Evolutionary conservation across 2,113 vertebrate genomes (phyloP), one percentile per base, ranked within the genome.

Genomic region (Pterocles burchelli): DNA sequence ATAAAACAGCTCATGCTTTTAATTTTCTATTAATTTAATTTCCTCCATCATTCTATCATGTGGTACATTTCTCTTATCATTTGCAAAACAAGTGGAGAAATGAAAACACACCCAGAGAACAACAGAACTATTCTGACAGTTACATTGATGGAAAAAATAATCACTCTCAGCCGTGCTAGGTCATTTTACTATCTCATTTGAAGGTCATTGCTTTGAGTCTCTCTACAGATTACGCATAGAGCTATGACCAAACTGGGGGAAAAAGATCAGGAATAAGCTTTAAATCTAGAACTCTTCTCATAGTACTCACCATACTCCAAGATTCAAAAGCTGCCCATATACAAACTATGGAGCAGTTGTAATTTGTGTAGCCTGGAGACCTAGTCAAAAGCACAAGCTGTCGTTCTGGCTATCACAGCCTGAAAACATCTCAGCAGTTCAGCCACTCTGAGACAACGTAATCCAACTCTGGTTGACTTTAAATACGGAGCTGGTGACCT

Each of bases 331-430:
- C 49, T 77, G 41, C 43, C 59, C 16, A 0, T 29, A 0, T 1
- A 11, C 11, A 46, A 74, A n/a, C 43, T 45, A 1, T 28, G 48
- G 19, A 63, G 73, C 16, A 18, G 16, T 9, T 71, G 43, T 48
- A 38, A 45, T 71, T 28, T 31, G 14, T 61, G 51, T 29, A 73
- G 51, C 19, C 33, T 43, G 45, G 38, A 77, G 29, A 21, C 45
- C 29, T 11, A 4, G 15, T 7, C 54, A 25, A n/a, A 83, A 4
- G 3, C 16, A 10, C 1, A 46, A 66, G 51, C 48, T 67, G 36
- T 52, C 0, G 0, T 49, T 89, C 22, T 1, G 8, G 62, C 43
- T 34, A 0, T 1, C n/a, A 31, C 10, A 18, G 36, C 11, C 46
- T 90, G 65, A 33, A 61, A n/a, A 28, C 26, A 41, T 8, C 18